Evolutionary conservation across 1,140 invertebrate species (phyloP).

Genomic region (Temnothorax curvispinosus): DNA sequence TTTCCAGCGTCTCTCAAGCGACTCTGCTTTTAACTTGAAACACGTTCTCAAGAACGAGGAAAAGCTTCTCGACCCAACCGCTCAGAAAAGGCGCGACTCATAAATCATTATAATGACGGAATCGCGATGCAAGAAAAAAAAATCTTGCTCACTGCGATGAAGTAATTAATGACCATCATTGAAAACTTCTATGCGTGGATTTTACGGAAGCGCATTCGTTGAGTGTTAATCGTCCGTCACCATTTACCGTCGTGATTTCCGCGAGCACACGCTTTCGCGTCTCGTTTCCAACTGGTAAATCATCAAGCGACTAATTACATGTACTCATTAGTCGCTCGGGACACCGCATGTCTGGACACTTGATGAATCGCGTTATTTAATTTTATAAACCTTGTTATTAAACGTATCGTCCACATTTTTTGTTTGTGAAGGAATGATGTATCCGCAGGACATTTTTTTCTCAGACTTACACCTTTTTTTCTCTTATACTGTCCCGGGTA

Average conservation of each 20-base stretch:
- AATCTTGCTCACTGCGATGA: not conserved
- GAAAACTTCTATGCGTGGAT: slow-evolving; percentile 15
- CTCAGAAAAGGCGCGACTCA: slow-evolving; percentile 17
- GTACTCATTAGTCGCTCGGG: slow-evolving; percentile 53
- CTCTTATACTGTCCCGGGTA: not conserved
- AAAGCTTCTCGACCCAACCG: not conserved
- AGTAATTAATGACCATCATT: slow-evolving; percentile 46
- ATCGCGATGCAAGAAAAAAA: not conserved
- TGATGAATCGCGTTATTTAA: slow-evolving; percentile 62
- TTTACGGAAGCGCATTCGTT: slow-evolving; percentile 57
- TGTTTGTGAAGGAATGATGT: not conserved
- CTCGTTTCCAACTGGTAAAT: slow-evolving; percentile 48
- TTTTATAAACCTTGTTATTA: not conserved
- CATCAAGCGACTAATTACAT: slow-evolving; percentile 62
- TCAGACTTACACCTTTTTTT: not conserved
- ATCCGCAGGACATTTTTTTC: not conserved
- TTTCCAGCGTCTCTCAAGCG: not conserved
- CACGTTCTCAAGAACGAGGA: not conserved
- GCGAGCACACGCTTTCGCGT: slow-evolving; percentile 44
- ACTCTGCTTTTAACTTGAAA: not conserved
- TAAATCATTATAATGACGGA: slow-evolving; percentile 49
- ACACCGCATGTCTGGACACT: slow-evolving; percentile 42
- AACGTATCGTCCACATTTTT: not conserved
- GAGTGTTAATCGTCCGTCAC: slow-evolving; percentile 61
- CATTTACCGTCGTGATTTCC: slow-evolving; percentile 54